Percentiles rank a stretch among this genome's conserved stretches.
These are phyloP conservation scores for Strigops habroptila DNA, from an alignment of 2,113 vertebrate species.

Conservation along the genomic window DNA sequence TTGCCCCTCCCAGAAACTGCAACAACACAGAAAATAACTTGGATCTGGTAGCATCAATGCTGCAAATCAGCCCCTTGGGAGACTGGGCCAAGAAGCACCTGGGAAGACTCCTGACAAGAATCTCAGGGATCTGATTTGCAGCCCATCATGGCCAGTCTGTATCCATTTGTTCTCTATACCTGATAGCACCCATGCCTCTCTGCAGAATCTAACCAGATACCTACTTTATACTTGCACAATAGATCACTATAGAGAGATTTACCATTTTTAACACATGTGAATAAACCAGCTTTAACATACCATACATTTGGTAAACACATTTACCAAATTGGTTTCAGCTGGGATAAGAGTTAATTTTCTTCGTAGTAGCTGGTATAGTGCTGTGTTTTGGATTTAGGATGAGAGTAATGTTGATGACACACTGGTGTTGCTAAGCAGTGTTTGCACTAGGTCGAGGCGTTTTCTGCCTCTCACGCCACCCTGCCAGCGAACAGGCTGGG, in stretches of 20 bases:
- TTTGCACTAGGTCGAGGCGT: background rate
- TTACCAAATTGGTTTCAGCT: background rate
- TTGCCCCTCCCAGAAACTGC: background rate
- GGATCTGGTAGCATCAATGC: background rate
- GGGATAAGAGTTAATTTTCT: background rate
- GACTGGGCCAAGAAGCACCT: background rate
- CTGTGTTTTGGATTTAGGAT: background rate
- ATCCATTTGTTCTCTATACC: background rate
- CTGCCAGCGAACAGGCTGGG: background rate
- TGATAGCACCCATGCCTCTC: background rate
- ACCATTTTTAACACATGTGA: background rate
- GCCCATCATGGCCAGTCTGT: background rate
- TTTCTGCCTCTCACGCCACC: background rate
- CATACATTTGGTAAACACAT: fast-evolving
- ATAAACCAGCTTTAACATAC: background rate
- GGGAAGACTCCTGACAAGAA: background rate
- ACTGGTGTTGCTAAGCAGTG: background rate
- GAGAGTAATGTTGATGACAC: background rate
- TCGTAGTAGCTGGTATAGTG: background rate
- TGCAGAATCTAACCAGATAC: background rate
- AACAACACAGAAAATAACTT: background rate
- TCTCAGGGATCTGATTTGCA: background rate
- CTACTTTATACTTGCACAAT: background rate
- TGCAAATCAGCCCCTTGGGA: background rate
- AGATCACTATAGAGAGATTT: background rate